Evolutionary conservation across 2,113 vertebrate genomes (phyloP).

Genomic region (Alligator sinensis): DNA sequence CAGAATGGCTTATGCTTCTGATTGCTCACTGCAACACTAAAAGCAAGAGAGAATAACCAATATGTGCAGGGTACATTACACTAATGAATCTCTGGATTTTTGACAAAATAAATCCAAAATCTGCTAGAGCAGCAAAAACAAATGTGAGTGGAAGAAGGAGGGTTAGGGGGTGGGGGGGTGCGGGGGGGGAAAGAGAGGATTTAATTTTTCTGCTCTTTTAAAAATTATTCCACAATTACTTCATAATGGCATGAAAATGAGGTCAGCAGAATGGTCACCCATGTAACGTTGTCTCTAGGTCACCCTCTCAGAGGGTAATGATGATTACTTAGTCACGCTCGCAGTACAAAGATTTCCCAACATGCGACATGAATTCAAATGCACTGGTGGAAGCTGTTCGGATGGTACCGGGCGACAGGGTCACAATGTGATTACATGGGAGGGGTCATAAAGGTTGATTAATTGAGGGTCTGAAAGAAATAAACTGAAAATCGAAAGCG

Average conservation of each 20-base stretch:
- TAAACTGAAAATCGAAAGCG: not conserved
- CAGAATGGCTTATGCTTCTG: not conserved
- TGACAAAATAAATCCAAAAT: fast-evolving
- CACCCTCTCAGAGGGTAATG: slow-evolving; percentile 29
- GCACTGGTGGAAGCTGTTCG: not conserved
- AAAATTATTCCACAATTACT: not conserved
- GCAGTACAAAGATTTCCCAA: not conserved
- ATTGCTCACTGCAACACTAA: not conserved
- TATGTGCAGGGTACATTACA: fast-evolving
- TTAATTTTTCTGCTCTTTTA: not conserved
- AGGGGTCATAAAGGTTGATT: not conserved
- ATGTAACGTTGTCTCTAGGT: not conserved
- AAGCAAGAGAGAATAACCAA: not conserved
- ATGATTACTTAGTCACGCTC: not conserved
- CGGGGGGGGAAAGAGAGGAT: no score
- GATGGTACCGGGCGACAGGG: not conserved
- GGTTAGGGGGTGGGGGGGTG: not conserved
- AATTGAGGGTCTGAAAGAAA: not conserved
- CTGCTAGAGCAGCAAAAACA: not conserved
- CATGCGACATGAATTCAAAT: not conserved
- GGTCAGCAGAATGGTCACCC: not conserved
- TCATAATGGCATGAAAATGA: slow-evolving; percentile 2
- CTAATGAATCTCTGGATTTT: not conserved
- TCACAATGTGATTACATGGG: not conserved
- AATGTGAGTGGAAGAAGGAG: not conserved